Evolutionary conservation across 2,797 vertebrate species (phyloP).

Genomic region (Acomys russatus): DNA sequence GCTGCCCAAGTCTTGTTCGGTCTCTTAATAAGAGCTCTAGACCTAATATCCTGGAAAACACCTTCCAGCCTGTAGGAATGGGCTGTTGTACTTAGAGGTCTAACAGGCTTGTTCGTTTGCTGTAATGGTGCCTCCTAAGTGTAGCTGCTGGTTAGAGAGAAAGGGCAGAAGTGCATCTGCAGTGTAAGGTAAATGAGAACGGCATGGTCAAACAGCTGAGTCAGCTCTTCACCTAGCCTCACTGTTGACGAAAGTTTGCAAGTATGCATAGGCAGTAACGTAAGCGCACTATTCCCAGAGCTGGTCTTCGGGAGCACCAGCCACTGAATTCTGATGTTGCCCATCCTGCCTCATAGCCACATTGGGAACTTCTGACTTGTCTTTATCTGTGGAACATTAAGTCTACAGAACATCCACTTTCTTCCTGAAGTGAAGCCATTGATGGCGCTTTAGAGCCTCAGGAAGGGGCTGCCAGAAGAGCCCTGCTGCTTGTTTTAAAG

Average conservation of each 20-base stretch:
- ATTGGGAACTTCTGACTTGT: background rate
- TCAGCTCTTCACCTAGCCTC: background rate
- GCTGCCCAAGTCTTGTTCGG: slow-evolving; percentile 23
- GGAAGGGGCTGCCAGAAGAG: background rate
- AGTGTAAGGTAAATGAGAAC: background rate
- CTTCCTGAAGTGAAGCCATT: background rate
- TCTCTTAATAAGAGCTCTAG: slow-evolving; percentile 35
- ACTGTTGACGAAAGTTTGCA: background rate
- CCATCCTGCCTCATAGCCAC: background rate
- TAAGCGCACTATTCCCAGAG: background rate
- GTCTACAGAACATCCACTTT: background rate
- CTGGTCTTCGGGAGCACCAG: too few species aligned
- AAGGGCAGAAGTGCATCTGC: background rate
- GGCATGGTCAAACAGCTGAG: background rate
- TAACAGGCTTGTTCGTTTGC: background rate
- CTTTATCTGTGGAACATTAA: background rate
- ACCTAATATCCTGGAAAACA: slow-evolving; percentile 8
- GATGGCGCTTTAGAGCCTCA: background rate
- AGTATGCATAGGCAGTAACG: background rate
- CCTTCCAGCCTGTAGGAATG: slow-evolving; percentile 35
- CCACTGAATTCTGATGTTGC: background rate
- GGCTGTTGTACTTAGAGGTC: background rate
- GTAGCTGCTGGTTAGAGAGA: background rate
- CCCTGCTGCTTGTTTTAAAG: background rate
- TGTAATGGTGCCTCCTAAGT: background rate